Evolutionary conservation across 2,888 invertebrate species (phyloP), one percentile per base, ranked within the genome.

Genomic region (Bombylius discolor): DNA sequence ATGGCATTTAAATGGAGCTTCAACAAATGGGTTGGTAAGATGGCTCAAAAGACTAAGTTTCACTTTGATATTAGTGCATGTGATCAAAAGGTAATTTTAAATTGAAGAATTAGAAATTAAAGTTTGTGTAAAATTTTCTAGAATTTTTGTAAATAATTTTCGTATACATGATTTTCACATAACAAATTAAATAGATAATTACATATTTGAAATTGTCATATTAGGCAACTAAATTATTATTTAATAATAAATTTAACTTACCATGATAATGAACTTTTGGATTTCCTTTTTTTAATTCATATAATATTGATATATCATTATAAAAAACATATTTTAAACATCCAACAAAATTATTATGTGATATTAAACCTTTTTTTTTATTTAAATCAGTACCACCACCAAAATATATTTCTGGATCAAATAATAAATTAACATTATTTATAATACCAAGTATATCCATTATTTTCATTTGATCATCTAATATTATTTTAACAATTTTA

Each of bases 321-420:
- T 91, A 93, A 71, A 90, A 95, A 50, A 94, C 90, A 70, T 92
- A 92, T 69, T 92, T 91, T 45, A 96, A 71, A 64, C 89, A 89
- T 33, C 96, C 91, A 63, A 88, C 88, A 69, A 91, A 92, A 74
- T 89, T 90, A 71, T 90, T 89, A 64, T 85, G 81, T 57, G 85
- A 92, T 66, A 82, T 82, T 63, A 89, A 76, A 51, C 93, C 89
- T 71, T 83, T 84, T 76, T 88, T 89, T 73, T 89, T 89, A 67
- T 87, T 79, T 59, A 89, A 72, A 69, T 89, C 89, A 4, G 91
- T 89, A 5, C 92, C 93, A 14, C 90, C 90, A 51, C 91, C 90
- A 62, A 95, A 88, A 70, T 93, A 94, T 63, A 95, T 90, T 74
- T 93, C 91, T 44, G 95, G 94, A 77, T 95, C 94, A 61, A 95